These are phyloP conservation scores for Danionella dracula DNA, from an alignment of 2,797 vertebrate species.

Conservation along the genomic window DNA sequence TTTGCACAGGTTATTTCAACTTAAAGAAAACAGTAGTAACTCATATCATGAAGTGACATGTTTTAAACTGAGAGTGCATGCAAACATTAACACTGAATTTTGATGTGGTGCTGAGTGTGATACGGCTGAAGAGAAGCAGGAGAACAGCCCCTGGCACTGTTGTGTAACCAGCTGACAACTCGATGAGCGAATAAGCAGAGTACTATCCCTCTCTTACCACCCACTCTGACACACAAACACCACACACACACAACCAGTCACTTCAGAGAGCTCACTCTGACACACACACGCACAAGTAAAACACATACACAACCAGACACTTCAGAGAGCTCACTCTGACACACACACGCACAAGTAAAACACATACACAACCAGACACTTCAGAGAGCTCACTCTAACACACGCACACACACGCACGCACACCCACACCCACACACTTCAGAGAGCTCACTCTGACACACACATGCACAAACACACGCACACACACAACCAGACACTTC, in stretches of 20 bases:
- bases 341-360: no score
- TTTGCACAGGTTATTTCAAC: no score
- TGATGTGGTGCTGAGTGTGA: conserved; percentile 20
- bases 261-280: conserved; percentile 21
- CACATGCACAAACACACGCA: no score
- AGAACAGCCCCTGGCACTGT: conserved; percentile 48
- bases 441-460: no score
- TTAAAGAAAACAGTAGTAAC: no score
- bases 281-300: conserved; percentile 23
- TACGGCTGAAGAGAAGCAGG: conserved; percentile 46
- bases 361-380: no score
- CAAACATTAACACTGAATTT: neutral
- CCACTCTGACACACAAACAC: conserved; percentile 1
- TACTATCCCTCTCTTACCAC: conserved; percentile 24
- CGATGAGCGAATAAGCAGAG: conserved; percentile 35
- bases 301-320: conserved; percentile 32
- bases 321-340: no score
- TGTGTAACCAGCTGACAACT: conserved; percentile 61
- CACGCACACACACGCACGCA: no score
- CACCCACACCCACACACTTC: no score
- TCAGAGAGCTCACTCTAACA: no score
- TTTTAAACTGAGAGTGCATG: neutral
- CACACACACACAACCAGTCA: conserved; percentile 19
- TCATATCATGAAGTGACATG: no score
- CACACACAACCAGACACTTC: no score